Base-by-base conservation (phyloP, 2,797 vertebrate species). In the Etheostoma perlongum region DNA sequence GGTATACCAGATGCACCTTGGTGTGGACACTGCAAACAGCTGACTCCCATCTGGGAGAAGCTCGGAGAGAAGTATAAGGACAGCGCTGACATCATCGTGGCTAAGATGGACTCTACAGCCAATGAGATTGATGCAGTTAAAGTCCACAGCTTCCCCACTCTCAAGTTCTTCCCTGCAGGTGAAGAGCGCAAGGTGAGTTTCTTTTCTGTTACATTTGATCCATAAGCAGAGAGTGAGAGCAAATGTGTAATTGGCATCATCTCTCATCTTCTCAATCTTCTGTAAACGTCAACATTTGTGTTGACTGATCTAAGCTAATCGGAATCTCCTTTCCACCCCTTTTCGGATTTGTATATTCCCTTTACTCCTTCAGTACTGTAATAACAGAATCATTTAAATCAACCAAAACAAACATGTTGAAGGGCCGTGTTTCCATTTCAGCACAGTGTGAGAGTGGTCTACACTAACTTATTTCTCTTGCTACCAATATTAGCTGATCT, bases 1-100 rank as follows among this genome's bases (percentile, higher is more conserved):
- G 5, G 5, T 51, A 10, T 62, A 83, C 8, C 89, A 99, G 98
- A 99, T 89, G 98, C 98, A 49, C 98, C 98, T 0, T 99, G 98
- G 98, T 99, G 98, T 52, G 98, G 98, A 76, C 98, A 99, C 93
- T 99, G 98, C 93, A 99, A 99, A 89, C 98, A 99, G 92, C 92
- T 99, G 86, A 94, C 97, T 44, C 98, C 98, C 4, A 98, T 99
- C 88, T 99, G 98, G 98, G 98, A 99, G 76, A 97, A 98, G 84
- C 93, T 99, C 76, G 98, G 96, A 42, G 98, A 99, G 91, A 96
- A 94, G 42, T 99, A 95, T 77, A 96, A 94, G 88, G 96, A 97
- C 91, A 95, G 95, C 0, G 85, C 92, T 10, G 95, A 95, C 68
- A 92, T 94, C 0, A 25, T 99, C 30, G 96, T 99, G 65, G 98